Conservation (phyloP, 2,113 vertebrate genomes). For the cat (Felis catus) region F.catus_Fca126_mat1.0 CM031425.1:54586501-54587000, state of each 20-base stretch:
- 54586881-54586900: neutral
- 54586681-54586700: accelerated
- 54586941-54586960: accelerated
- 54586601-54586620: accelerated
- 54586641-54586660: neutral
- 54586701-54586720: no score
- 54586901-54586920: neutral
- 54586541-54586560: neutral
- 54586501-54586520: accelerated
- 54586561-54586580: neutral
- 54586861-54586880: neutral
- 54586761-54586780: neutral
- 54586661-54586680: neutral
- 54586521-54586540: accelerated
- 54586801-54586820: neutral
- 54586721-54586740: neutral
- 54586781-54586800: no score
- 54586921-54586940: neutral
- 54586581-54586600: neutral
- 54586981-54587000: accelerated
- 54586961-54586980: neutral
- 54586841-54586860: neutral
- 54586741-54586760: neutral
- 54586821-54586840: neutral
- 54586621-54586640: neutral